Conservation (phyloP, 2,113 vertebrate genomes). For the Casuarius casuarius region DNA sequence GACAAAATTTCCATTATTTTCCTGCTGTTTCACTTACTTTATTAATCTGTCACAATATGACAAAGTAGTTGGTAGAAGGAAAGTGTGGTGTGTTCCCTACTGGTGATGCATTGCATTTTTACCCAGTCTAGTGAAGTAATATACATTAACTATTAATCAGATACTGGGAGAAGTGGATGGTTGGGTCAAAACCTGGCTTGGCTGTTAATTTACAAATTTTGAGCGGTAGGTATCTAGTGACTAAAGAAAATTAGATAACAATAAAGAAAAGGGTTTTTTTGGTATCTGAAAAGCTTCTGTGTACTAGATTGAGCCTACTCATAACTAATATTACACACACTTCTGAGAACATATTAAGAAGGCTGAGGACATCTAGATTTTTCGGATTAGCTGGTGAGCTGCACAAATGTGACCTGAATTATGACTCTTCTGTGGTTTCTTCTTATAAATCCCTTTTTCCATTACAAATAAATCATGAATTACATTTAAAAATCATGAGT, state of each 20-base stretch:
- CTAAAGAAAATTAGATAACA: not conserved
- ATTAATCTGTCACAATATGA: not conserved
- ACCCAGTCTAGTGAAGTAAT: not conserved
- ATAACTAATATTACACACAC: not conserved
- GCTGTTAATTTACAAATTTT: not conserved
- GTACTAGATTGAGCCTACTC: not conserved
- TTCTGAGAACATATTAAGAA: not conserved
- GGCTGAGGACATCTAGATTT: slow-evolving; percentile 19
- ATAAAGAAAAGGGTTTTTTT: not conserved
- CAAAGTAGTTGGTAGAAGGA: not conserved
- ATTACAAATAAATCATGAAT: slow-evolving; percentile 17
- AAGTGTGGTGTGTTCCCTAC: not conserved
- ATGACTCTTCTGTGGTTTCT: not conserved
- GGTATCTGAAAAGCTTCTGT: not conserved
- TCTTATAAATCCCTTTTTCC: not conserved
- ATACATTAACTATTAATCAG: not conserved
- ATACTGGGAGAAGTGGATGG: not conserved
- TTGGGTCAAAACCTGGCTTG: not conserved
- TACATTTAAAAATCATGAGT: not conserved
- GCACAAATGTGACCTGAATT: slow-evolving; percentile 36
- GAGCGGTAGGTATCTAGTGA: not conserved
- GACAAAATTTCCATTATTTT: not conserved
- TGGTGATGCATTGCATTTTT: not conserved
- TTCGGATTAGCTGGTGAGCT: slow-evolving; percentile 26
- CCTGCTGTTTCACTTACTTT: not conserved